These are phyloP conservation scores for Dendroctonus ponderosae DNA, from an alignment of 1,140 invertebrate species.

Conservation along the genomic window DNA sequence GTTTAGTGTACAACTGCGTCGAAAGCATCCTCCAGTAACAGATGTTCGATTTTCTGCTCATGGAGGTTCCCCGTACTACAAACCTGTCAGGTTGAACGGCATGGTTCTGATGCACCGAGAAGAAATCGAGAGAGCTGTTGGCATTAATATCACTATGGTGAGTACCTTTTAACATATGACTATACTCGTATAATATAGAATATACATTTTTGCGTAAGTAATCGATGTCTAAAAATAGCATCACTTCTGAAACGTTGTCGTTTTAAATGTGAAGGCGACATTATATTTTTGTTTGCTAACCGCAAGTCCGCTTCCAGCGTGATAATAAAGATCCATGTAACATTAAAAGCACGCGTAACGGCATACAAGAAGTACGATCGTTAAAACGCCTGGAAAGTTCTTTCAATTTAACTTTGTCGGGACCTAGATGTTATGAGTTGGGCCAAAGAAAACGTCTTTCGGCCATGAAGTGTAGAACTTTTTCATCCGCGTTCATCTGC, in stretches of 20 bases:
- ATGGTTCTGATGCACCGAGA: constrained; percentile 90
- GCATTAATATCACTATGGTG: constrained; percentile 96
- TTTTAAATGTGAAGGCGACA: no score
- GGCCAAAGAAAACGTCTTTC: constrained; percentile 5
- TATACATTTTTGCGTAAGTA: no score
- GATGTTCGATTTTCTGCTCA: constrained; percentile 94
- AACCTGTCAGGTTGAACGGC: constrained; percentile 89
- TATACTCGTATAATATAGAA: no score
- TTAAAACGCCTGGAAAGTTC: constrained; percentile 17
- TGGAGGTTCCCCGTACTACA: constrained; percentile 93
- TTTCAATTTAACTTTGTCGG: constrained; percentile 22
- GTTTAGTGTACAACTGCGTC: constrained; percentile 87
- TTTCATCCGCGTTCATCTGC: constrained; percentile 3
- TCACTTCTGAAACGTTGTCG: no score
- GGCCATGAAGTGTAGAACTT: background rate
- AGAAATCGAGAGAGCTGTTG: constrained; percentile 90
- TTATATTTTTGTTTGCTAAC: no score
- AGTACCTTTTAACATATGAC: constrained; percentile 6
- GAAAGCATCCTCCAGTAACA: constrained; percentile 83
- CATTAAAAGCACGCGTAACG: constrained; percentile 14
- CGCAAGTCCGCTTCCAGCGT: no score
- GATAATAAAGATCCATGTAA: background rate
- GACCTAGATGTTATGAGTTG: constrained; percentile 12
- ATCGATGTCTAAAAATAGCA: no score
- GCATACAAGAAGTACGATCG: constrained; percentile 9